These are phyloP conservation scores for Pollachius pollachius DNA, from an alignment of 2,113 vertebrate genomes.

Conservation along the genomic window DNA sequence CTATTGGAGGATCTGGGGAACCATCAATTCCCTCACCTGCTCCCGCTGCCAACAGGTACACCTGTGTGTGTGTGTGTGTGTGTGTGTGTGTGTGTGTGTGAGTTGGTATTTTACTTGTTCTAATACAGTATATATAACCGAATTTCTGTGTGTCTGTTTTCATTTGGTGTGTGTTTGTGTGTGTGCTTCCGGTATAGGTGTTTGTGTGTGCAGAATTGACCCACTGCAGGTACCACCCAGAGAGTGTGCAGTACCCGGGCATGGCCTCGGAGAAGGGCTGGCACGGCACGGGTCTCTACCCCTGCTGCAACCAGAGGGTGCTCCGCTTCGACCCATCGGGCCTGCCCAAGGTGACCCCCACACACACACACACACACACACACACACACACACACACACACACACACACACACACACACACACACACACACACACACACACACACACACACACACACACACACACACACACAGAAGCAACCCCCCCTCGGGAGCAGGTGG, in stretches of 20 bases:
- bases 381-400: conserved; percentile 3
- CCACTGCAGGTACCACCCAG: conserved; percentile 89
- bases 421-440: conserved; percentile 1
- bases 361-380: conserved; percentile 3
- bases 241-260: conserved; percentile 82
- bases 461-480: conserved; percentile 1
- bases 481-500: too few species aligned
- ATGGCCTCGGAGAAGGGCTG: conserved; percentile 73
- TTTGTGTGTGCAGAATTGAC: conserved; percentile 91
- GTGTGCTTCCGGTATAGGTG: conserved; percentile 64
- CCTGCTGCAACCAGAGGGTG: conserved; percentile 92
- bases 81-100: conserved; percentile 1
- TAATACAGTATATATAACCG: neutral
- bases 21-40: conserved; percentile 88
- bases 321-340: conserved; percentile 92
- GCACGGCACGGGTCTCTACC: conserved; percentile 84
- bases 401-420: conserved; percentile 3
- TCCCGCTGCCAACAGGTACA: conserved; percentile 86
- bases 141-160: conserved; percentile 1
- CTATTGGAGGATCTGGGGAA: conserved; percentile 97
- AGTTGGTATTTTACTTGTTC: neutral
- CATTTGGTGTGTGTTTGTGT: conserved; percentile 12
- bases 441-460: conserved; percentile 1
- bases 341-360: conserved; percentile 80
- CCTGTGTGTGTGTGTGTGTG: conserved; percentile 11